Evolutionary conservation across 2,113 vertebrate genomes (phyloP), one percentile per base, ranked within the genome.

Genomic region (Galeopterus variegatus): DNA sequence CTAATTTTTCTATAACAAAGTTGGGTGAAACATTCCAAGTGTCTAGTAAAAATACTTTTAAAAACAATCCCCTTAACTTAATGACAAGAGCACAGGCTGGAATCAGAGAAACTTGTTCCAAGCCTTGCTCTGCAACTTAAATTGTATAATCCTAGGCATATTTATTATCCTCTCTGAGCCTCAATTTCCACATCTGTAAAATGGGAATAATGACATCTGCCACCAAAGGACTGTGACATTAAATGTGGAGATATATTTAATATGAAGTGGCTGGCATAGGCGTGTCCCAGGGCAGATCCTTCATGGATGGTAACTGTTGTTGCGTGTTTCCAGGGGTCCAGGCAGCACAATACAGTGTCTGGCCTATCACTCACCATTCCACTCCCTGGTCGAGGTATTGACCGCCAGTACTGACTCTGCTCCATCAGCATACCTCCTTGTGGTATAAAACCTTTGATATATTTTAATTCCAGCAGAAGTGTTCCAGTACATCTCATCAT

Each of bases 331-430:
- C 60, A 10, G 48, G 62, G 36, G 5, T 24, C 60, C 19, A 8
- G 14, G 21, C 19, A n/a, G 56, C 48, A 54, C 11, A n/a, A 2
- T 1, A 45, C 26, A 9, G 79, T 1, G 2, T 14, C 1, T 21
- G 3, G 18, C 7, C 3, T n/a, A 70, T 80, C 70, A 98, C 99
- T 98, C 93, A 99, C 99, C 99, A 0, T 41, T 97, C 98, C 99
- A 99, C 1, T 95, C 95, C 93, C 26, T 64, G 0, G 97, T 98
- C 0, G 98, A 96, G 19, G 26, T 88, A 21, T 1, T 31, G 92
- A 99, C 98, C 0, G 9, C 96, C 52, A 99, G 98, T 12, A 97
- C 91, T 0, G 98, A 98, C 0, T 0, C 92, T 0, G 93, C 96
- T 95, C 85, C 31, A 7, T 75, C 11, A 17, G 10, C 1, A 8